Conservation (phyloP, 2,797 vertebrate genomes). For the Pseudochromis fuscus region DNA sequence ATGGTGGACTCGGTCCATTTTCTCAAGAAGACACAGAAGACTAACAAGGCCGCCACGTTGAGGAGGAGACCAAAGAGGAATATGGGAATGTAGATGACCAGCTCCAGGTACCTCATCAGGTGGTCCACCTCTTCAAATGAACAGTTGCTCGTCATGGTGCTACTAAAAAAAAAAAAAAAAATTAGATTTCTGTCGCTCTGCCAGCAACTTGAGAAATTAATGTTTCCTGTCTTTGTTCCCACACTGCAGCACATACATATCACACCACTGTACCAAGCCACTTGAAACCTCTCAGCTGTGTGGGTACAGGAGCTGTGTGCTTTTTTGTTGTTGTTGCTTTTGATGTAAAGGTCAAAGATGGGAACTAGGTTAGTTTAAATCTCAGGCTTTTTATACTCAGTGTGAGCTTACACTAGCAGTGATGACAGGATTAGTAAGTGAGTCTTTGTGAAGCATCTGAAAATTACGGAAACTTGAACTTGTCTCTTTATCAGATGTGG, state of each 20-base stretch:
- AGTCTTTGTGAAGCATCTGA: background rate
- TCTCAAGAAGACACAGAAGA: conserved; percentile 84
- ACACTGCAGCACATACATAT: conserved; percentile 14
- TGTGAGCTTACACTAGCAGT: background rate
- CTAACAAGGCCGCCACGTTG: conserved; percentile 83
- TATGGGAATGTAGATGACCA: conserved; percentile 87
- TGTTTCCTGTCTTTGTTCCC: conserved; percentile 47
- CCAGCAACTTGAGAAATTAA: conserved; percentile 23
- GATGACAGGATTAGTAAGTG: background rate
- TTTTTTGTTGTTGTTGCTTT: conserved; percentile 23
- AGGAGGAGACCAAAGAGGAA: conserved; percentile 86
- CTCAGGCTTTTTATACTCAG: too few relatives aligned
- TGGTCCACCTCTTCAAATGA: conserved; percentile 67
- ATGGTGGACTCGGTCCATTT: conserved; percentile 88
- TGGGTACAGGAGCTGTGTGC: conserved; percentile 28
- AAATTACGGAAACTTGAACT: background rate
- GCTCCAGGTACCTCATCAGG: conserved; percentile 76
- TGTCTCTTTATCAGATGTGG: background rate
- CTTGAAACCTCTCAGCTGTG: conserved; percentile 37
- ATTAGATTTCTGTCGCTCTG: conserved; percentile 20
- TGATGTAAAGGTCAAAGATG: conserved; percentile 8
- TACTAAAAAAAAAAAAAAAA: conserved; percentile 13
- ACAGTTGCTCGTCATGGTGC: conserved; percentile 70
- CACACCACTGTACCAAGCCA: background rate
- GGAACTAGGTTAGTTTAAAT: too few relatives aligned